Conservation (phyloP, 2,888 invertebrate species). For the Lycia hirtaria region DNA sequence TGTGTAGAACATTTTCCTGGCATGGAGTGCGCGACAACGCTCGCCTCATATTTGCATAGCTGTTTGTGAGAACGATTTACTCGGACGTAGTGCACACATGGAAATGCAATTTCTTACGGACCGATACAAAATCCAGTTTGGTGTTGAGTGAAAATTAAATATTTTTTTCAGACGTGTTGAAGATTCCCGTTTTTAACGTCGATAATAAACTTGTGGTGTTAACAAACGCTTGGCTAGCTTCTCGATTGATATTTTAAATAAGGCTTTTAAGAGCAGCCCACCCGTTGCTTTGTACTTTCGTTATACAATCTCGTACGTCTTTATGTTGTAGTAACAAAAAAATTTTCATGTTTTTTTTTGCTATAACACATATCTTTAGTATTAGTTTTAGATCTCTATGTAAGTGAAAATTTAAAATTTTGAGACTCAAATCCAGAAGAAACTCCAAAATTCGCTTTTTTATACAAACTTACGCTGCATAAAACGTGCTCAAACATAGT, state of each 20-base stretch:
- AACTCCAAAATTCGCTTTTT: too few species aligned
- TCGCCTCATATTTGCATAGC: constrained; percentile 76
- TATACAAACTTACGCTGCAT: too few species aligned
- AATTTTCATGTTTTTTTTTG: too few species aligned
- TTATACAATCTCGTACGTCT: too few species aligned
- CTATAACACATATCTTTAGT: too few species aligned
- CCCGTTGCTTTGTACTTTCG: too few species aligned
- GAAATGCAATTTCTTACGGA: constrained; percentile 62
- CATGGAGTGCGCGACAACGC: constrained; percentile 70
- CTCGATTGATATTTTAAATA: not conserved
- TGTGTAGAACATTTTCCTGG: constrained; percentile 66
- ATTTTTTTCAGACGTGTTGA: constrained; percentile 33
- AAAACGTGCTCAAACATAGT: too few species aligned
- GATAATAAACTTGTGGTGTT: not conserved
- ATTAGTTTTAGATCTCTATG: too few species aligned
- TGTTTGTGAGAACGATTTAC: constrained; percentile 76
- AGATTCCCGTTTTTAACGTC: constrained; percentile 2
- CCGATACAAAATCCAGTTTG: constrained; percentile 44
- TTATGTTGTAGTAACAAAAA: too few species aligned
- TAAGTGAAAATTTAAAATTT: too few species aligned
- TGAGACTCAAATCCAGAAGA: too few species aligned
- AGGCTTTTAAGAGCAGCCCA: too few species aligned
- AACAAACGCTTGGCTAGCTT: not conserved
- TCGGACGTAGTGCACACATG: constrained; percentile 57
- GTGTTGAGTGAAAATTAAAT: constrained; percentile 35